Evolutionary conservation across 2,888 invertebrate genomes (phyloP).

Genomic region (Mantis religiosa): DNA sequence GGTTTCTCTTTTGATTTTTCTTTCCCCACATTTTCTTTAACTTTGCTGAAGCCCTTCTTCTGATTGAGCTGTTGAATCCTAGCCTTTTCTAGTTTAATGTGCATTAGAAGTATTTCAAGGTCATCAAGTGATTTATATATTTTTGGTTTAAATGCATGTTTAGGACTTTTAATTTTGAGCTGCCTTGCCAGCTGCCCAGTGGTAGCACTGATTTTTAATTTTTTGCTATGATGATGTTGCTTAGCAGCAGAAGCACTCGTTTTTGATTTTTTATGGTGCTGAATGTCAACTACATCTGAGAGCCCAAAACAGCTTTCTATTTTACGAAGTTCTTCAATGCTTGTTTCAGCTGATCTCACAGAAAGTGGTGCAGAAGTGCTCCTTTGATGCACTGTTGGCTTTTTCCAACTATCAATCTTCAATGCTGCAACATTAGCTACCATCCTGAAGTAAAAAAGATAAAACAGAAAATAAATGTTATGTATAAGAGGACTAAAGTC

Average conservation of each 20-base stretch:
- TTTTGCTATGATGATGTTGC: not conserved
- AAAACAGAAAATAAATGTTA: not conserved
- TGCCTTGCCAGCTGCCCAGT: not conserved
- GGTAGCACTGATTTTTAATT: not conserved
- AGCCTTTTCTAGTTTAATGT: not conserved
- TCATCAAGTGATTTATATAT: not conserved
- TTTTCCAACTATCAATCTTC: not conserved
- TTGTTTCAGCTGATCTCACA: too few relatives aligned
- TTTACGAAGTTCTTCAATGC: not conserved
- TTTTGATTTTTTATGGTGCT: not conserved
- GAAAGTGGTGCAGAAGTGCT: not conserved
- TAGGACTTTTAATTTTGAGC: not conserved
- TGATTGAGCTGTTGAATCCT: not conserved
- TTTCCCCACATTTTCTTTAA: not conserved
- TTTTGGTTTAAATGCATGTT: not conserved
- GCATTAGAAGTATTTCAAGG: not conserved
- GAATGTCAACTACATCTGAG: not conserved
- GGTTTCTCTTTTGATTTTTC: too few relatives aligned
- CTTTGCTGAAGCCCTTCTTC: not conserved
- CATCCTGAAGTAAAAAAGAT: not conserved
- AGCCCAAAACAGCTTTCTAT: not conserved
- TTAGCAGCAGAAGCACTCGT: not conserved
- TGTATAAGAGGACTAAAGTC: too few relatives aligned
- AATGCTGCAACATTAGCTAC: not conserved
- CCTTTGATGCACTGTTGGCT: not conserved